Base-by-base conservation (phyloP, 2,888 invertebrate genomes). In the Lamellibrachia satsuma region DNA sequence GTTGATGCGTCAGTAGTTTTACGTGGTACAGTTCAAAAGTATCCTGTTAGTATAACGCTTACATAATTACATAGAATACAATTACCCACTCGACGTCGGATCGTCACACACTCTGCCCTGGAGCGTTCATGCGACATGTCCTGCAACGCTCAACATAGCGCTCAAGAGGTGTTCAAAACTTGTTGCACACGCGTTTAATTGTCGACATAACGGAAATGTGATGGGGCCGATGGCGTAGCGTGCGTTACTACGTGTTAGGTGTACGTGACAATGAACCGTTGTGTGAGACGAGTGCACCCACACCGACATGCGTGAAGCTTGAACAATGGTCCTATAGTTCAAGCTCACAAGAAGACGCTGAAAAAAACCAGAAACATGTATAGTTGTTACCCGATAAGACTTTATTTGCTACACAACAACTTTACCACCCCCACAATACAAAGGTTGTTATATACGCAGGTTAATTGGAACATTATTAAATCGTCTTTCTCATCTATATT, bases 141-240 rank as follows among this genome's bases (percentile, higher is more conserved):
- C 75, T 75, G 75, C 75, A 75, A n/a, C 75, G 22, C 75, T 22
- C 6, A 15, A 11, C 22, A 75, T 75, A 75, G 75, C 75, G 75
- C 75, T 75, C 22, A 22, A 15, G 6, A n/a, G 15, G 75, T 75
- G 75, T 75, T 22, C 75, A n/a, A 75, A 75, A 22, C 75, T 75
- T 75, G 75, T 75, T n/a, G n/a, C 75, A 75, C 75, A 75, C 75
- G 4, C 75, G 75, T 75, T 75, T 75, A 75, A 75, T 75, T 75
- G 75, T 75, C 75, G 75, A n/a, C 75, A 55, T 15, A 75, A 75
- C 75, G 75, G 75, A 75, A 75, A n/a, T 22, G 75, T 75, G 75
- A 75, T 22, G 15, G 15, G n/a, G 75, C 75, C 75, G 75, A 75
- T 22, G 75, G 75, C 75, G 22, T 22, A 11, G 2, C 4, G n/a